Conservation (phyloP, 2,888 invertebrate species). For the Dilophus febrilis region DNA sequence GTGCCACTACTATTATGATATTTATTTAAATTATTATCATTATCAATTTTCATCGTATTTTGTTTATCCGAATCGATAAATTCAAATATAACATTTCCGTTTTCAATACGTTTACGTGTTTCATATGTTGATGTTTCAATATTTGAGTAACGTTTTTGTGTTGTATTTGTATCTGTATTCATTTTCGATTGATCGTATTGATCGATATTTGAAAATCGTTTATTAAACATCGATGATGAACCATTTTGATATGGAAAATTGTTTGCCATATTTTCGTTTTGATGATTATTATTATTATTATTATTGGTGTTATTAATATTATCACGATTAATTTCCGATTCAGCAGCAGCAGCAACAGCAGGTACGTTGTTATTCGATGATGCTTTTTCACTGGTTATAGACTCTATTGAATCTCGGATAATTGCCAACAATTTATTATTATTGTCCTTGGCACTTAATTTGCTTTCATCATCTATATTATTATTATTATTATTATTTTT, state of each 20-base stretch:
- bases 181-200: slow-evolving; percentile 6
- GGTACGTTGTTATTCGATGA: neutral
- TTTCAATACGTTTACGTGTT: slow-evolving; percentile 24
- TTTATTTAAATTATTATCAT: slow-evolving; percentile 6
- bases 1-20: neutral
- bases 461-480: slow-evolving; percentile 9
- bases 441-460: slow-evolving; percentile 29
- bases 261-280: neutral
- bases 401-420: slow-evolving; percentile 36
- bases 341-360: neutral
- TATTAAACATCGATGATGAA: slow-evolving; percentile 9
- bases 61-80: slow-evolving; percentile 17
- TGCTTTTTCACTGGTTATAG: slow-evolving; percentile 7
- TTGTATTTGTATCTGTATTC: slow-evolving; percentile 10
- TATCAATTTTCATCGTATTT: slow-evolving; percentile 6
- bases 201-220: slow-evolving; percentile 27
- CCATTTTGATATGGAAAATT: no score
- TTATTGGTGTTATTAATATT: neutral
- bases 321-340: neutral
- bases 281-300: no score
- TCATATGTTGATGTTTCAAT: slow-evolving; percentile 25
- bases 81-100: slow-evolving; percentile 26
- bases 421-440: slow-evolving; percentile 44
- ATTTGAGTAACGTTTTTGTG: slow-evolving; percentile 27
- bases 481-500: neutral